Evolutionary conservation across 1,140 invertebrate genomes (phyloP).

Genomic region (Panagrolaimus sp.): DNA sequence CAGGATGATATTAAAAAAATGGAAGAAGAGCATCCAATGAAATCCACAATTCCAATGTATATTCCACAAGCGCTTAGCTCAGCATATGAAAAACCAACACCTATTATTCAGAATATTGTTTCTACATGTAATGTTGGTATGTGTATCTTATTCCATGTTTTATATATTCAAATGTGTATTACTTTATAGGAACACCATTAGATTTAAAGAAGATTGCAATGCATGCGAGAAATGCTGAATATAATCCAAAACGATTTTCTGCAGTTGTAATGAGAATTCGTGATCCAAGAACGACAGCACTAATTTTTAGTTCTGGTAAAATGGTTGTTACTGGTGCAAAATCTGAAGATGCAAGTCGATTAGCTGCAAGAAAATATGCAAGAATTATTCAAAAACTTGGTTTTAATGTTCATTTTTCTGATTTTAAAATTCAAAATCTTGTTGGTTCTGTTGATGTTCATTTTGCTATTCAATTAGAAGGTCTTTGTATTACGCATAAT

Average conservation of each 20-base stretch:
- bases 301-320: constrained; percentile 98
- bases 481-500: constrained; percentile 85
- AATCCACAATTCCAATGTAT: constrained; percentile 12
- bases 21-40: not conserved
- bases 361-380: constrained; percentile 90
- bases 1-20: not conserved
- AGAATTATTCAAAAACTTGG: constrained; percentile 97
- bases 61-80: not conserved
- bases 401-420: constrained; percentile 91
- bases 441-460: constrained; percentile 98
- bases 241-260: constrained; percentile 98
- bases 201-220: constrained; percentile 94
- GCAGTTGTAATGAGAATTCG: constrained; percentile 99
- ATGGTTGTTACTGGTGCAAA: constrained; percentile 99
- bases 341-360: constrained; percentile 86
- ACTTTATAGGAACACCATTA: constrained; percentile 65
- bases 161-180: not conserved
- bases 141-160: not conserved
- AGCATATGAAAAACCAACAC: constrained; percentile 22
- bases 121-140: constrained; percentile 42
- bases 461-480: constrained; percentile 96
- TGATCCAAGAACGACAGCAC: constrained; percentile 91
- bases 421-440: constrained; percentile 99
- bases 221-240: constrained; percentile 98
- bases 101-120: constrained; percentile 46